phyloP scores from a whole-genome alignment of 2,113 vertebrate genomes.

The Austrofundulus limnaeus region DNA sequence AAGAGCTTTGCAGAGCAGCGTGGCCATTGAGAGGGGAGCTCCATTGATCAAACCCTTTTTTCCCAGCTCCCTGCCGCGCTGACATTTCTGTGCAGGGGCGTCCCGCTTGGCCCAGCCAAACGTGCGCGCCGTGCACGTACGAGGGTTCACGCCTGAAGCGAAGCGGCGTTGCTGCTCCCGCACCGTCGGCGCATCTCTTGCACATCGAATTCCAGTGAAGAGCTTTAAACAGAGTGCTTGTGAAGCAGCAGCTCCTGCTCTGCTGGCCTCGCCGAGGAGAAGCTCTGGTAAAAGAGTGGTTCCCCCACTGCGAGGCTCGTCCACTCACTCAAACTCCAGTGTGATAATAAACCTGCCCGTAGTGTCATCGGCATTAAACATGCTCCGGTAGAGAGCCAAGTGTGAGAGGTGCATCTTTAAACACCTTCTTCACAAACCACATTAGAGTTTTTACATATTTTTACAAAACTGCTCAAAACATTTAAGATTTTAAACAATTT shows the following conservation, averaged over 20 bases:
- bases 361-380: slow-evolving; percentile 12
- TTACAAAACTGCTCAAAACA: background rate
- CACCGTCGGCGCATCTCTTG: slow-evolving; percentile 26
- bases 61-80: slow-evolving; percentile 65
- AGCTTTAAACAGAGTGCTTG: slow-evolving; percentile 61
- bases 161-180: slow-evolving; percentile 13
- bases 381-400: background rate
- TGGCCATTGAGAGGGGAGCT: slow-evolving; percentile 52
- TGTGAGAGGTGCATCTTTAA: background rate
- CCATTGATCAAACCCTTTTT: slow-evolving; percentile 75
- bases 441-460: background rate
- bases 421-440: background rate
- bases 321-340: slow-evolving; percentile 17
- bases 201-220: slow-evolving; percentile 57
- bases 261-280: slow-evolving; percentile 43
- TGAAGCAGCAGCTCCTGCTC: slow-evolving; percentile 37
- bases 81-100: slow-evolving; percentile 70
- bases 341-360: slow-evolving; percentile 15
- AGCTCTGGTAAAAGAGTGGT: slow-evolving; percentile 44
- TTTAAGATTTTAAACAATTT: too few relatives aligned
- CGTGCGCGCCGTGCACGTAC: background rate
- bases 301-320: slow-evolving; percentile 24
- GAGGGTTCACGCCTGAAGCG: slow-evolving; percentile 6
- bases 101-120: slow-evolving; percentile 64
- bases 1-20: slow-evolving; percentile 54